Evolutionary conservation across 1,140 invertebrate species (phyloP).

Genomic region (Monochamus saltuarius): DNA sequence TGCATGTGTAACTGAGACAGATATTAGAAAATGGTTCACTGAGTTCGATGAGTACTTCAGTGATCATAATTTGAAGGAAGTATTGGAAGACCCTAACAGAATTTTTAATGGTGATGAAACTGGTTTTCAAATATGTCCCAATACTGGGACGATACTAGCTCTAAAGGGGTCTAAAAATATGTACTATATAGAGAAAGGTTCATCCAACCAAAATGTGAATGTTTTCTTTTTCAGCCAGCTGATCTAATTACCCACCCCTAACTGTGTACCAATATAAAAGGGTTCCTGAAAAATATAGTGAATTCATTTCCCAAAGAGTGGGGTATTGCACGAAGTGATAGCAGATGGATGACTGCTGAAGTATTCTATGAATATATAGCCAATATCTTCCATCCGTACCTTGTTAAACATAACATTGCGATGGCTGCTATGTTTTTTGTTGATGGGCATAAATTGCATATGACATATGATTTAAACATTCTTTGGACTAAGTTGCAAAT

Average conservation of each 20-base stretch:
- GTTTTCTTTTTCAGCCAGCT: constrained; percentile 31
- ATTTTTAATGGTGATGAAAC: constrained; percentile 51
- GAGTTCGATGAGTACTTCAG: constrained; percentile 40
- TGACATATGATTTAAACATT: constrained; percentile 39
- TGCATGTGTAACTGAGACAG: constrained; percentile 32
- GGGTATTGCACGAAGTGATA: constrained; percentile 44
- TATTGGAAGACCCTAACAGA: constrained; percentile 37
- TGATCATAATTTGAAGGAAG: constrained; percentile 22
- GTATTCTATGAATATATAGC: constrained; percentile 48
- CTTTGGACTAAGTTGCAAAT: no score
- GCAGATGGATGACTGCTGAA: constrained; percentile 48
- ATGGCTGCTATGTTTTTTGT: constrained; percentile 48
- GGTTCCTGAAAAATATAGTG: constrained; percentile 33
- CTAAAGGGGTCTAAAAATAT: constrained; percentile 40
- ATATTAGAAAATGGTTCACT: constrained; percentile 33
- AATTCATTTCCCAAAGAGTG: constrained; percentile 40
- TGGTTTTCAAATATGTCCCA: constrained; percentile 40
- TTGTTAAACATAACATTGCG: constrained; percentile 34
- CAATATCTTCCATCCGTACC: constrained; percentile 42
- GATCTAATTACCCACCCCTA: constrained; percentile 31
- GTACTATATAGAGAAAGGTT: constrained; percentile 39
- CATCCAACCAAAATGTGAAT: constrained; percentile 32
- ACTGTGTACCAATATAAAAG: constrained; percentile 34
- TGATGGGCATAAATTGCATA: constrained; percentile 45
- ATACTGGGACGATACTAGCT: constrained; percentile 19